Conservation (phyloP, 2,797 vertebrate genomes). For the Luscinia luscinia region DNA sequence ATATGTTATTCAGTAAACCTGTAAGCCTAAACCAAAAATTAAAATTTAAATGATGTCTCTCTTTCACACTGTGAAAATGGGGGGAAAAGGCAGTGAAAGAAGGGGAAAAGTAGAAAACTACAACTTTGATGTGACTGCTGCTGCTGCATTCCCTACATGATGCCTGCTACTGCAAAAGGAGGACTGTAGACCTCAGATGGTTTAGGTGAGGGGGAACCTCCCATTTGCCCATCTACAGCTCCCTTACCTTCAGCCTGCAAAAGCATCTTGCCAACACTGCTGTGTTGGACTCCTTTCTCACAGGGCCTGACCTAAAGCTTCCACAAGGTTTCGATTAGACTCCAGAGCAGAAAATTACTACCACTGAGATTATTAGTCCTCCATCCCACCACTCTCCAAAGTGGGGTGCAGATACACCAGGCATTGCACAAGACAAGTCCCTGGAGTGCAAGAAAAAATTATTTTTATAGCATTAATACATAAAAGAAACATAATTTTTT, state of each 20-base stretch:
- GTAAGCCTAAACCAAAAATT: neutral
- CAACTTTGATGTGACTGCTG: neutral
- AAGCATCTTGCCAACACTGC: neutral
- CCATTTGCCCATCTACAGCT: neutral
- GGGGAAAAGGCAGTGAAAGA: neutral
- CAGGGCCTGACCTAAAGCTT: neutral
- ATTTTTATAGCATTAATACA: neutral
- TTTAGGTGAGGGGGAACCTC: neutral
- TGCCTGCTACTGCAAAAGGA: rapidly evolving
- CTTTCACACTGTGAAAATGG: neutral
- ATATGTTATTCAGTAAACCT: neutral
- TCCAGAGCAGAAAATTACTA: neutral
- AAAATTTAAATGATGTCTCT: neutral
- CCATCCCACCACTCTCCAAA: neutral
- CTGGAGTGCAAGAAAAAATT: neutral
- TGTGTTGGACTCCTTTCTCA: neutral
- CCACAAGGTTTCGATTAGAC: neutral
- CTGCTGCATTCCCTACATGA: neutral
- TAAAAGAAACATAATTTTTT: neutral
- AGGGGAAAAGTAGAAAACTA: neutral
- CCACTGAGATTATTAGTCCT: neutral
- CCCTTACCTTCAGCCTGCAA: neutral
- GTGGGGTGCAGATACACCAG: rapidly evolving
- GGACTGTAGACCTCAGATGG: neutral
- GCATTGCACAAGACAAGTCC: rapidly evolving